Percentiles rank a stretch among this genome's conserved stretches.
Conservation (phyloP, 2,888 invertebrate species). For the Stictocephala bisonia region DNA sequence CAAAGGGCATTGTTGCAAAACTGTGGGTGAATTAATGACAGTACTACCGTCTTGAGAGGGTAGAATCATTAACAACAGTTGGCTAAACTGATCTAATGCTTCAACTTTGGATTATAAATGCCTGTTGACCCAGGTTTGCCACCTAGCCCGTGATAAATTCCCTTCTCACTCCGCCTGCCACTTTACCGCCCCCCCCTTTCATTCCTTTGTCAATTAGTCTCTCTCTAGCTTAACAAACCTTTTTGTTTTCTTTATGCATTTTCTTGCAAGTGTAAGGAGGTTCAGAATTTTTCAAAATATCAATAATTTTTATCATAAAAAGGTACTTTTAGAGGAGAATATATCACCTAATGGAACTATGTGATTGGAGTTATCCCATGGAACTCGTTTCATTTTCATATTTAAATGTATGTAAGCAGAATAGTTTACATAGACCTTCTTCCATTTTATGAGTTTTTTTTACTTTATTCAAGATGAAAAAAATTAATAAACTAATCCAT, state of each 20-base stretch:
- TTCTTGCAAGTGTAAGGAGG: no score
- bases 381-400: no score
- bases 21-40: slow-evolving; percentile 5
- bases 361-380: no score
- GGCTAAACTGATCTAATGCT: slow-evolving; percentile 31
- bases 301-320: no score
- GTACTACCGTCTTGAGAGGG: slow-evolving; percentile 1
- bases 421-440: no score
- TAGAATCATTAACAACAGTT: slow-evolving; percentile 35
- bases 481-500: no score
- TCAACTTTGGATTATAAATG: slow-evolving; percentile 41
- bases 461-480: no score
- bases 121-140: slow-evolving; percentile 38
- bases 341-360: no score
- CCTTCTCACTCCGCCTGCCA: slow-evolving; percentile 2
- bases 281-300: no score
- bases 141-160: slow-evolving; percentile 32
- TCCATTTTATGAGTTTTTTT: no score
- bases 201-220: slow-evolving; percentile 28
- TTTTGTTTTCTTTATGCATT: slow-evolving; percentile 31
- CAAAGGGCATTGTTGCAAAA: slow-evolving; percentile 20
- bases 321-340: no score
- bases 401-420: no score
- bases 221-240: slow-evolving; percentile 21
- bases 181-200: background rate